These are phyloP conservation scores for Labeo rohita DNA, from an alignment of 2,113 vertebrate genomes.

Conservation along the genomic window DNA sequence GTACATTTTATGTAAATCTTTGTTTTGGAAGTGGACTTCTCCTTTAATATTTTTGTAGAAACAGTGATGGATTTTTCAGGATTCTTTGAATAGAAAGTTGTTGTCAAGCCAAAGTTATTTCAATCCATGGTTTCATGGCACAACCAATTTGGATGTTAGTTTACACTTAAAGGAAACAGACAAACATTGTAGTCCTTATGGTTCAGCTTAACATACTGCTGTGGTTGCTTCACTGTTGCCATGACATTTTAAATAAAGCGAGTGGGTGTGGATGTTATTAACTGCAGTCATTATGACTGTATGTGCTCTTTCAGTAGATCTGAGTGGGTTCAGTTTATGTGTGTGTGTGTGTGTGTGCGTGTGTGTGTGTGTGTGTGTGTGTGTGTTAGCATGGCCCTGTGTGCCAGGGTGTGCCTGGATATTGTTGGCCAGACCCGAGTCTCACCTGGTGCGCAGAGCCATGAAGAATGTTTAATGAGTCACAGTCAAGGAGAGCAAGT, in stretches of 20 bases:
- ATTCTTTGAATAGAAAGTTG: neutral
- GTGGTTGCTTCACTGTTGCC: neutral
- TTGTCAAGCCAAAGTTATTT: neutral
- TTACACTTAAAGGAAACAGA: neutral
- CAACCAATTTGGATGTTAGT: neutral
- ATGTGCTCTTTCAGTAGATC: neutral
- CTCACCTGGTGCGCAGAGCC: neutral
- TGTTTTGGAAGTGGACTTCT: too few relatives aligned
- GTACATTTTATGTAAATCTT: too few relatives aligned
- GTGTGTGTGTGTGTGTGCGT: neutral
- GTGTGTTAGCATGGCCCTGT: neutral
- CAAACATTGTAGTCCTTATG: neutral
- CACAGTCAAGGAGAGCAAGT: slow-evolving; percentile 15
- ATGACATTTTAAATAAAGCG: neutral
- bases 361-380: neutral
- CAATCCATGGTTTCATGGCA: neutral
- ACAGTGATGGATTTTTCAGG: neutral
- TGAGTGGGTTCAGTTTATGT: neutral
- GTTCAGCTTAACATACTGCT: neutral
- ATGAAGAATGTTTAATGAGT: slow-evolving; percentile 4
- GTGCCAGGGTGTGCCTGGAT: slow-evolving; percentile 23
- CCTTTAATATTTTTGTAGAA: neutral
- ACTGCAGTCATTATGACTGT: neutral
- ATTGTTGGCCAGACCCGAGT: slow-evolving; percentile 11
- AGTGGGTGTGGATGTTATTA: slow-evolving; percentile 12